Evolutionary conservation across 2,797 vertebrate genomes (phyloP), one percentile per base, ranked within the genome.

Genomic region (Rhinogobio ventralis): DNA sequence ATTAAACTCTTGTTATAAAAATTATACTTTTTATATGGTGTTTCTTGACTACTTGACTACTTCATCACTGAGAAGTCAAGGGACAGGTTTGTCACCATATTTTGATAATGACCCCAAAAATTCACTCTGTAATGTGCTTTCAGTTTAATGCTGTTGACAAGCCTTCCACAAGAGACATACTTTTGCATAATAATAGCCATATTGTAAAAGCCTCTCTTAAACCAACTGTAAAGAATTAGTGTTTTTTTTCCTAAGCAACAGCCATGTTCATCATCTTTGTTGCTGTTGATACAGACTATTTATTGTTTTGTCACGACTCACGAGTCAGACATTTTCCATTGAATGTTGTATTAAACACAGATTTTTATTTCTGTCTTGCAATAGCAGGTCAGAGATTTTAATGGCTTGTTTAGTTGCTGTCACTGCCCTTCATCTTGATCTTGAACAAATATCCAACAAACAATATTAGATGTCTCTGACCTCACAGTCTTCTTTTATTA

Each of bases 141-240:
- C 36, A 15, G 28, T 62, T 62, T 62, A 77, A 62, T 77, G 36
- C 9, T 28, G 55, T 77, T 77, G 75, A 77, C 33, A 77, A 77
- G 55, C 36, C 53, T 62, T 60, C 55, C 75, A 62, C 75, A 62
- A 77, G 55, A 77, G 75, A 77, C 55, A 62, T 62, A 19, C 11
- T 77, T 60, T 45, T 77, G 75, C 55, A 77, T 62, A 77, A 62
- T 77, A 60, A 33, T 53, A 74, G n/a, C 11, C 36, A 19, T 19
- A 60, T 28, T 77, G 36, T 45, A 45, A 42, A 77, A 45, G 75
- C 55, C n/a, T 77, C 53, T 77, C 1, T 60, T 28, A 62, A 60
- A 77, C 4, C 36, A 28, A 9, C 23, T 6, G 51, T 11, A 23
- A 39, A 25, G 62, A 64, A 49, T 11, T 17, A 1, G n/a, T 3